A percentile compares a stretch with the other conserved stretches of the same genome.
phyloP scores from a whole-genome alignment of 2,797 vertebrate genomes.

The Dallia pectoralis region DNA sequence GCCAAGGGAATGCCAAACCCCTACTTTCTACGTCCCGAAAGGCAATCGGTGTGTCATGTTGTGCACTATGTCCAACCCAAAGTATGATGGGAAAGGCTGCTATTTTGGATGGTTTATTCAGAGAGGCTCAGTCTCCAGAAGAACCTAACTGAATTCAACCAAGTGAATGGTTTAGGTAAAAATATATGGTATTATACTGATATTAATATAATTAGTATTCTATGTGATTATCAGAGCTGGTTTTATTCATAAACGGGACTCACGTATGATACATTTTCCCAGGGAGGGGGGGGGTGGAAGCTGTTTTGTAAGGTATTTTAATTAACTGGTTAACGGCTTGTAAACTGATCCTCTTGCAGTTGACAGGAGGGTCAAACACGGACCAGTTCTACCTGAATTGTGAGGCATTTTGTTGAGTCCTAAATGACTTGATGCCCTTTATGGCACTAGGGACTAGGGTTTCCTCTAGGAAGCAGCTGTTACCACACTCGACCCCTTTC shows the following conservation, averaged over 20 bases:
- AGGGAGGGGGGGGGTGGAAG: neutral
- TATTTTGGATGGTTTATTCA: neutral
- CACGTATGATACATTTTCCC: constrained; percentile 13
- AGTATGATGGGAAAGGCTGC: neutral
- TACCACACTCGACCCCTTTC: neutral
- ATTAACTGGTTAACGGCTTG: constrained; percentile 31
- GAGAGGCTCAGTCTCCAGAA: neutral
- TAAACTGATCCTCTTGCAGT: constrained; percentile 31
- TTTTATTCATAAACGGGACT: constrained; percentile 20
- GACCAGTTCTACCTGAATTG: constrained; percentile 15
- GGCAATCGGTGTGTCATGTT: neutral
- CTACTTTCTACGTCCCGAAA: neutral
- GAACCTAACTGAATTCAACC: constrained; percentile 11
- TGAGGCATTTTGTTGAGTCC: constrained; percentile 38
- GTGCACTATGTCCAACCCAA: neutral
- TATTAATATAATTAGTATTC: constrained; percentile 15
- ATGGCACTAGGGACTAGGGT: neutral
- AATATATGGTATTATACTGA: constrained; percentile 7
- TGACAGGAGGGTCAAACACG: constrained; percentile 41
- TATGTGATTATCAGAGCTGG: neutral
- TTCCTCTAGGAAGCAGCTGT: no score
- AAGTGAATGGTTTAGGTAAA: constrained; percentile 18
- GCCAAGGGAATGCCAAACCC: neutral
- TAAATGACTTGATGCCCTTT: constrained; percentile 20
- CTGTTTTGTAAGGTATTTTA: constrained; percentile 28